A percentile compares a stretch with the other conserved stretches of the same genome.
phyloP scores from a whole-genome alignment of 2,888 invertebrate genomes.

The Candidula unifasciata region DNA sequence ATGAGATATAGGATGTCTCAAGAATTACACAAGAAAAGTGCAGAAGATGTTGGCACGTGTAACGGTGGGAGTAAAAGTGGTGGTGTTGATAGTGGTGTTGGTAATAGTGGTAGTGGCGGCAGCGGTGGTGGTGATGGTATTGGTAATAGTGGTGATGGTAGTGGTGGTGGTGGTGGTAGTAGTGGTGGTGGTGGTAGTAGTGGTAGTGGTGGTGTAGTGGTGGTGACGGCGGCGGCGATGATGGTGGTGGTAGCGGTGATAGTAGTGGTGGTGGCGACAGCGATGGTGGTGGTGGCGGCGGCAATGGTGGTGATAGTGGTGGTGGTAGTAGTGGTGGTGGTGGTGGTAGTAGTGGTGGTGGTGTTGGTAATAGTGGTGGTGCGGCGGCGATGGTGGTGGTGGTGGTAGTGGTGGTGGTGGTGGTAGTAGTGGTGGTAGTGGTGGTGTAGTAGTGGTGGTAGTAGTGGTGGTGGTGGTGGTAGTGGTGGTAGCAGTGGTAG shows the following conservation, averaged over 20 bases:
- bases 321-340: background rate
- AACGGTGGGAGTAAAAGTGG: background rate
- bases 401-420: background rate
- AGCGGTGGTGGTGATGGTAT: background rate
- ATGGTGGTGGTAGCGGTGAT: conserved; percentile 18
- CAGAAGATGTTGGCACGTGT: too few species aligned
- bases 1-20: background rate
- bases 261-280: background rate
- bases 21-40: background rate
- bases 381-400: too few species aligned
- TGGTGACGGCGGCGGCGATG: too few species aligned
- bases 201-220: too few species aligned
- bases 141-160: background rate
- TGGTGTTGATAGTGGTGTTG: too few species aligned
- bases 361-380: too few species aligned
- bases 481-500: background rate
- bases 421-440: background rate
- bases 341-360: too few species aligned
- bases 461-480: background rate
- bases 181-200: too few species aligned
- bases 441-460: too few species aligned
- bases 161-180: too few species aligned
- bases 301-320: background rate
- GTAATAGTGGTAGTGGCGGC: background rate
- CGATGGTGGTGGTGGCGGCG: conserved; percentile 1